Evolutionary conservation across 2,797 vertebrate genomes (phyloP), one percentile per base, ranked within the genome.

Genomic region (Petrocephalus sullivani): DNA sequence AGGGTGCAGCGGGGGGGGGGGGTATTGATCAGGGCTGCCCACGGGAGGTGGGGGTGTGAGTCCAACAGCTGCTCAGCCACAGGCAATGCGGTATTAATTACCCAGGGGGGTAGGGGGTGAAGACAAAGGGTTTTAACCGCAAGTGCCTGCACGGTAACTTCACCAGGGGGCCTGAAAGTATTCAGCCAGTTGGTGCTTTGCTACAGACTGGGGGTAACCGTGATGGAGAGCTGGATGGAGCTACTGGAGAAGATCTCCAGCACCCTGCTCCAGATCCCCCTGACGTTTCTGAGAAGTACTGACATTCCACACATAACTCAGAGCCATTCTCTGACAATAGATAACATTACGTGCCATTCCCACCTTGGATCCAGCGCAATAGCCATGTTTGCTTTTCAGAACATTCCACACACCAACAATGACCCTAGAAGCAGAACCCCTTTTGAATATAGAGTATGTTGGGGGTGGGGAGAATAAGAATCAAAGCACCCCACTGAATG

Each of bases 401-500:
- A 41, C 71, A 46, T 78, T n/a, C 71, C 71, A 41, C 71, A 78
- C 37, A 2, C 37, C 4, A 78, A 78, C 33, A 78, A 78, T 78
- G 19, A 78, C 16, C 37, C 6, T n/a, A 75, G 4, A 75, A 46
- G 54, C 54, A 56, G 41, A 67, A 5, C 9, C 61, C 41, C 33
- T 5, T 83, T 23, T 83, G 78, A 83, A 53, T 53, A 53, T 4
- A 82, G 41, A 82, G 49, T 23, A 9, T 64, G 23, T 16, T 4
- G 16, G 3, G 7, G 46, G n/a, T n/a, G 19, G 91, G 91, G 92
- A 1, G 4, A 14, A 37, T 46, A 23, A 49, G 0, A 84, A 91
- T 93, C 93, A 37, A 90, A 88, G 92, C 88, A 86, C 82, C 88
- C 91, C 93, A 93, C 94, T 93, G 92, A 90, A 91, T 87, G 84